Conservation (phyloP, 23 tunicate species). For the Halocynthia roretzi region DNA sequence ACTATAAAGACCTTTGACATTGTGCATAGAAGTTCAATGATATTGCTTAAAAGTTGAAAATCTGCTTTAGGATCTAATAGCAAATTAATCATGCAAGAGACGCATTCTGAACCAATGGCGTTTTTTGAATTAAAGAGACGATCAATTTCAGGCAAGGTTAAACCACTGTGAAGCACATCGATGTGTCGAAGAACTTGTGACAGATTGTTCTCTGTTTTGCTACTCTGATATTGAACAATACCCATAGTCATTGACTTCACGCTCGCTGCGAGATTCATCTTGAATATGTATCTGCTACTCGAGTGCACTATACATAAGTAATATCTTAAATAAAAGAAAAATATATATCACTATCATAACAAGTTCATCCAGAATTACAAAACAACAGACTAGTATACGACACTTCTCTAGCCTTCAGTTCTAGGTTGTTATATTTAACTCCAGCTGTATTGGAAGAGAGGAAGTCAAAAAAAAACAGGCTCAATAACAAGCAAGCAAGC, state of each 20-base stretch:
- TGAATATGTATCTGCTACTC: too few relatives aligned
- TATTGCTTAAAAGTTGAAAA: slow-evolving; percentile 26
- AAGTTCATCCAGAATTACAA: too few relatives aligned
- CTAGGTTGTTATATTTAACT: too few relatives aligned
- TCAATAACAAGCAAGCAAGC: too few relatives aligned
- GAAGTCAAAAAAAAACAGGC: too few relatives aligned
- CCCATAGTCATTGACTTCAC: slow-evolving; percentile 23
- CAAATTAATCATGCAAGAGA: slow-evolving; percentile 9
- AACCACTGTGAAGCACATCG: slow-evolving; percentile 28
- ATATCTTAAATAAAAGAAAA: too few relatives aligned
- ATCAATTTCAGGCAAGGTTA: slow-evolving; percentile 17
- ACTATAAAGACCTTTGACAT: slow-evolving; percentile 5
- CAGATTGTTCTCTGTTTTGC: slow-evolving; percentile 21
- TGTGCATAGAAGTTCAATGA: slow-evolving; percentile 27
- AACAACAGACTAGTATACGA: too few relatives aligned
- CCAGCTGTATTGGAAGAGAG: too few relatives aligned
- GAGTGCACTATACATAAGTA: too few relatives aligned
- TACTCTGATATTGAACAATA: slow-evolving; percentile 20
- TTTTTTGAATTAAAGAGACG: slow-evolving; percentile 1
- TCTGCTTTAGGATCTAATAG: slow-evolving; percentile 15
- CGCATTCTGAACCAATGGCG: slow-evolving; percentile 18
- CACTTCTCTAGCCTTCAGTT: too few relatives aligned
- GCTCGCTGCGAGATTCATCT: not conserved
- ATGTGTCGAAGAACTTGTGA: slow-evolving; percentile 40
- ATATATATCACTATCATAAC: too few relatives aligned